A percentile compares a stretch with the other conserved stretches of the same genome.
Conservation (phyloP, 2,113 vertebrate species). For the Limanda limanda region DNA sequence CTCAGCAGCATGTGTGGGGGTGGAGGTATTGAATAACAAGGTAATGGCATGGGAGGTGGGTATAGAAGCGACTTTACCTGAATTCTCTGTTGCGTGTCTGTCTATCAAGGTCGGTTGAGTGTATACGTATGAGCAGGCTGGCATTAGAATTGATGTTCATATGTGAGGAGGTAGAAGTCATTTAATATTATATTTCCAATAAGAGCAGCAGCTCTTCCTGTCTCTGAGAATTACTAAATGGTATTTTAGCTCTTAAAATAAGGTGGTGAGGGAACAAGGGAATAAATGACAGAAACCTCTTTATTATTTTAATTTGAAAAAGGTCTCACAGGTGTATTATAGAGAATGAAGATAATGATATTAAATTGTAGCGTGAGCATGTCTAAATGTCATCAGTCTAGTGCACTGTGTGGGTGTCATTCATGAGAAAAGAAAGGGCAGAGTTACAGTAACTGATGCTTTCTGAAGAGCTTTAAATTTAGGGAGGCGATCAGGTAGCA, state of each 20-base stretch:
- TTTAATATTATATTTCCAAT: conserved; percentile 18
- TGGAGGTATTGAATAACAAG: conserved; percentile 54
- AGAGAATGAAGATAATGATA: neutral
- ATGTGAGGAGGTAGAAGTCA: conserved; percentile 8
- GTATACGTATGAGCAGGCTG: neutral
- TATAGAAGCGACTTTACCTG: conserved; percentile 34
- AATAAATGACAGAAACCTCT: conserved; percentile 1
- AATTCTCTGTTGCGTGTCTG: conserved; percentile 25
- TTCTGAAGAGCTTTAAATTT: conserved; percentile 20
- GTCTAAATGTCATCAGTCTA: neutral
- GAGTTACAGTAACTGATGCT: conserved; percentile 11
- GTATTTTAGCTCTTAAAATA: neutral
- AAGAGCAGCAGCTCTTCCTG: neutral
- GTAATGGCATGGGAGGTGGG: conserved; percentile 36
- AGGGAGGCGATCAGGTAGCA: conserved; percentile 34
- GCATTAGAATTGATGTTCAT: neutral
- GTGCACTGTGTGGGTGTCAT: conserved; percentile 9
- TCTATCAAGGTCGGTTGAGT: neutral
- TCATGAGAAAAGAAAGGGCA: conserved; percentile 12
- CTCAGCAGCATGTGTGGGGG: conserved; percentile 30
- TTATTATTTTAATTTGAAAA: conserved; percentile 14
- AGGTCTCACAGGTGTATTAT: neutral
- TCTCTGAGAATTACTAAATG: neutral
- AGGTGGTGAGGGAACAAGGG: neutral
- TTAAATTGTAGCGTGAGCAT: neutral